These are phyloP conservation scores for Mya arenaria DNA, from an alignment of 1,140 invertebrate species.

Conservation along the genomic window DNA sequence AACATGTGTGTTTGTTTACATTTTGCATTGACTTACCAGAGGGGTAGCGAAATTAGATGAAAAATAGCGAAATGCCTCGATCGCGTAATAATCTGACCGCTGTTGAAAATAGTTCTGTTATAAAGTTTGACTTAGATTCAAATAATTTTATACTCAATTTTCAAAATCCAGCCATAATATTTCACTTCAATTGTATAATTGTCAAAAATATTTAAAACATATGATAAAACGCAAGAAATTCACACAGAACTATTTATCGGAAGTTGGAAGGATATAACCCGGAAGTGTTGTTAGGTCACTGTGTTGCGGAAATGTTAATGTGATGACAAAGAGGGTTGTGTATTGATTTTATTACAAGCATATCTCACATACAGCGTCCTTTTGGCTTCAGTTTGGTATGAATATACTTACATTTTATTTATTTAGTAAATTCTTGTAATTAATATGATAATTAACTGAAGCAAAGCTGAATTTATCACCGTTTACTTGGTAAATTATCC, in stretches of 20 bases:
- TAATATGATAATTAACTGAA: too few species aligned
- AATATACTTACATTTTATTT: too few species aligned
- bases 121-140: neutral
- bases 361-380: too few species aligned
- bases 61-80: conserved; percentile 60
- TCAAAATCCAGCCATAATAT: neutral
- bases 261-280: neutral
- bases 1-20: conserved; percentile 73
- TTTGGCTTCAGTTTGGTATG: too few species aligned
- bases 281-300: conserved; percentile 54
- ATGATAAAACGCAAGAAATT: too few species aligned
- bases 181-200: neutral
- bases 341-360: conserved; percentile 37
- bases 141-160: neutral
- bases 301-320: conserved; percentile 58
- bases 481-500: too few species aligned
- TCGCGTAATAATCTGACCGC: conserved; percentile 14
- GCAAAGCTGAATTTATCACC: too few species aligned
- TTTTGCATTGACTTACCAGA: conserved; percentile 68
- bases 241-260: conserved; percentile 38
- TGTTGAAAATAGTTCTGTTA: neutral
- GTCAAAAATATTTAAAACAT: neutral
- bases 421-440: too few species aligned
- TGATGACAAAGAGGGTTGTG: conserved; percentile 45
- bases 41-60: conserved; percentile 57